A percentile compares a stretch with the other conserved stretches of the same genome.
Conservation (phyloP, 2,797 vertebrate genomes). For the Acomys russatus region DNA sequence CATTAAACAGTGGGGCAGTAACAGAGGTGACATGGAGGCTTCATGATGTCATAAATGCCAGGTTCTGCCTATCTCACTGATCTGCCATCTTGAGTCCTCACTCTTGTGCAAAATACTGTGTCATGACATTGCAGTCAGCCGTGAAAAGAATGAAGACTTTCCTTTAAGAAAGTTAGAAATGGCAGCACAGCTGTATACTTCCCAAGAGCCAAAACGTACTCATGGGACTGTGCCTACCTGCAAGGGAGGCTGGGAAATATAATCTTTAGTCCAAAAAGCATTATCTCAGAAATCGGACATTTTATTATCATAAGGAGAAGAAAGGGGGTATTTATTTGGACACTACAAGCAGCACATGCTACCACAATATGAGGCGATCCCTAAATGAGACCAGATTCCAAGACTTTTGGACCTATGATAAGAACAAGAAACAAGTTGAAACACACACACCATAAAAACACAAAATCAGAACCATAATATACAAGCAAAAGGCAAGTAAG, state of each 20-base stretch:
- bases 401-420: not conserved
- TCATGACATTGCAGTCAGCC: not conserved
- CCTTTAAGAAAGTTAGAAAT: not conserved
- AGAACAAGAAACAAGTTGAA: not conserved
- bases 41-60: not conserved
- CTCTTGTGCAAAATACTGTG: not conserved
- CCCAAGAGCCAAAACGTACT: not conserved
- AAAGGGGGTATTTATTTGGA: not conserved
- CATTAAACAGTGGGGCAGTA: not conserved
- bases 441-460: not conserved
- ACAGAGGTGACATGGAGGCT: not conserved
- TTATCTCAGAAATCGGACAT: not conserved
- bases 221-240: not conserved
- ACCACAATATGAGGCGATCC: not conserved
- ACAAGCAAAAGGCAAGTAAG: not conserved
- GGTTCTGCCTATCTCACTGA: not conserved
- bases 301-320: not conserved
- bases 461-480: not conserved
- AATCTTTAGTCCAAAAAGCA: not conserved
- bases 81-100: not conserved
- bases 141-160: not conserved
- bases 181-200: not conserved
- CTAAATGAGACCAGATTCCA: not conserved
- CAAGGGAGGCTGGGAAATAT: slow-evolving; percentile 35
- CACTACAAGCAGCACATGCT: not conserved